Evolutionary conservation across 2,113 vertebrate genomes (phyloP).

Genomic region (Osmerus mordax): DNA sequence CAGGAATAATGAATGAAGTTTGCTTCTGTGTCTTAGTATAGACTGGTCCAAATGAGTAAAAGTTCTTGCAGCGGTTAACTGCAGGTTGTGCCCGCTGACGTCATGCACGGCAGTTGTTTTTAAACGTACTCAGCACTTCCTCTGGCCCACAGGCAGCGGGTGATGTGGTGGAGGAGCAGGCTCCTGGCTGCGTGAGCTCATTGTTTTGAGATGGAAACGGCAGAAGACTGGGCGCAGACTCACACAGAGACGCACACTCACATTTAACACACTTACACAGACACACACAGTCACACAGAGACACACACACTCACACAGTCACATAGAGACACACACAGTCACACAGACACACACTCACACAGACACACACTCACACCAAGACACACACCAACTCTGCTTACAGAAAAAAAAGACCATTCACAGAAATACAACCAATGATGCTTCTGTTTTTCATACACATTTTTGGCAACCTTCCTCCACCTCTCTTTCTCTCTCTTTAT

Average conservation of each 20-base stretch:
- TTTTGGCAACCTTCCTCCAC: no score
- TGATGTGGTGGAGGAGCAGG: conserved; percentile 44
- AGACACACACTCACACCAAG: conserved; percentile 46
- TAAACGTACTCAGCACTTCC: background rate
- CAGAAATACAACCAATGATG: no score
- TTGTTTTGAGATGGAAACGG: conserved; percentile 69
- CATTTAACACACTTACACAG: background rate
- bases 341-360: conserved; percentile 19
- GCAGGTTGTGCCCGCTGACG: no score
- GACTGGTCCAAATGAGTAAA: no score
- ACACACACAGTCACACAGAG: no score
- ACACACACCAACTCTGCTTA: conserved; percentile 28
- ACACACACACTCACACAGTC: no score
- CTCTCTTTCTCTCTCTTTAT: no score
- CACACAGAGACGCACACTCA: conserved; percentile 26
- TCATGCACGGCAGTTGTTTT: background rate
- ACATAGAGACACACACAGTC: no score
- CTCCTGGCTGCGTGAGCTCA: conserved; percentile 64
- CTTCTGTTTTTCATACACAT: no score
- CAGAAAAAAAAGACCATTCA: conserved; percentile 24
- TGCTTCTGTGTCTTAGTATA: no score
- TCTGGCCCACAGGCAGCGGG: background rate
- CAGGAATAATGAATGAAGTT: no score
- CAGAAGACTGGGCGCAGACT: conserved; percentile 55
- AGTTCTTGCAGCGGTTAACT: no score